Conservation (phyloP, 1,140 invertebrate genomes). For the Phenacoccus solenopsis region DNA sequence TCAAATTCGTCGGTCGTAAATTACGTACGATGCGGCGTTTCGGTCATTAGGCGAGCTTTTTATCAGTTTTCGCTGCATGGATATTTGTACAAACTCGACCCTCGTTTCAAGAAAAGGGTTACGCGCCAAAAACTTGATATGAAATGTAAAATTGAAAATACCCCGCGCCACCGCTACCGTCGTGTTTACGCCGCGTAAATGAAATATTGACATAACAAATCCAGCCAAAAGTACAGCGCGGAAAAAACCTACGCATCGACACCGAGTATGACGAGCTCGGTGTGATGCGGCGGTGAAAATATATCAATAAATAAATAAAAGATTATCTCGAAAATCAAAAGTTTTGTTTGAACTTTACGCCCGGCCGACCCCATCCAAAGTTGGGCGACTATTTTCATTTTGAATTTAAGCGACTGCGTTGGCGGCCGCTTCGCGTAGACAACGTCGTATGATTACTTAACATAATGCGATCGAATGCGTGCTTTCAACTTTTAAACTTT, state of each 20-base stretch:
- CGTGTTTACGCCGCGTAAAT: neutral
- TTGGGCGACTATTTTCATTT: neutral
- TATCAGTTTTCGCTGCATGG: neutral
- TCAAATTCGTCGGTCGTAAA: neutral
- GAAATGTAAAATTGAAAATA: neutral
- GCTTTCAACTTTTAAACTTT: neutral
- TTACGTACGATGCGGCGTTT: neutral
- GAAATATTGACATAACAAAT: neutral
- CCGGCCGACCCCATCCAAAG: neutral
- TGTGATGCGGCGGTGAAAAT: neutral
- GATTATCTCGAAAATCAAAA: neutral
- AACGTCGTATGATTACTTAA: neutral
- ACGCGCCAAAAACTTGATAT: neutral
- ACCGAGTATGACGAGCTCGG: neutral
- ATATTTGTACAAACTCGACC: neutral
- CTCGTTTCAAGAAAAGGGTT: neutral
- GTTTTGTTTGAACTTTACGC: neutral
- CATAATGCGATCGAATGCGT: neutral
- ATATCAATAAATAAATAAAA: slow-evolving; percentile 4
- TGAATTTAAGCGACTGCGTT: neutral
- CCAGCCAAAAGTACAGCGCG: neutral
- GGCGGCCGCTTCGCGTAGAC: neutral
- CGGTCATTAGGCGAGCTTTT: neutral
- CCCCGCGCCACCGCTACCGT: neutral
- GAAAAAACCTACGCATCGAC: neutral